Conservation (phyloP, 2,797 vertebrate species). For the Lepilemur ruficaudatus region DNA sequence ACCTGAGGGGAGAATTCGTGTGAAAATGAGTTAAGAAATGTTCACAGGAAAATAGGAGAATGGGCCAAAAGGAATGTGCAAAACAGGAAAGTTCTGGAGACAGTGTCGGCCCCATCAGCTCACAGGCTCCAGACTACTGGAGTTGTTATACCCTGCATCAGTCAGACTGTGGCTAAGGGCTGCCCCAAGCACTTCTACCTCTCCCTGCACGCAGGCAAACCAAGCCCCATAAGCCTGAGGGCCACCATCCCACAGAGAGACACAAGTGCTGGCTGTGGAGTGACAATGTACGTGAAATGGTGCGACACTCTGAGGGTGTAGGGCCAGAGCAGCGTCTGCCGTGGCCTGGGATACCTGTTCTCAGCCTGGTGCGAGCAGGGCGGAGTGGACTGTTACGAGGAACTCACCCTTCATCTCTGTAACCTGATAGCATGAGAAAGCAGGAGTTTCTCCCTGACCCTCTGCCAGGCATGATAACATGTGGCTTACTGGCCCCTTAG, state of each 20-base stretch:
- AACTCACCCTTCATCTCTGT: not conserved
- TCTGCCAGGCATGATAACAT: not conserved
- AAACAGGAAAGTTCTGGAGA: not conserved
- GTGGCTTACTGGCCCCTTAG: not conserved
- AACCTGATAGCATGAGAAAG: not conserved
- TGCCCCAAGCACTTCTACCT: not conserved
- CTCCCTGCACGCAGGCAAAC: not conserved
- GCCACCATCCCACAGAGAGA: not conserved
- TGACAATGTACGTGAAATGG: not conserved
- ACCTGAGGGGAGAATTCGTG: not conserved
- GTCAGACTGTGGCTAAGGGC: not conserved
- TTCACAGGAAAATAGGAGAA: not conserved
- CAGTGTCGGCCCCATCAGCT: not conserved
- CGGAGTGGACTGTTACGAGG: not conserved
- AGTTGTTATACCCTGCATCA: fast-evolving
- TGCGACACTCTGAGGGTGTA: not conserved
- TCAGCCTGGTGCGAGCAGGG: not conserved
- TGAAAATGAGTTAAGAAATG: not conserved
- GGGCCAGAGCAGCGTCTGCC: not conserved
- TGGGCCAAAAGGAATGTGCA: not conserved
- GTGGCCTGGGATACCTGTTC: not conserved
- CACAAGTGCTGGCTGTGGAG: not conserved
- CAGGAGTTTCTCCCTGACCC: not conserved
- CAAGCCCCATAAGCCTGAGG: not conserved
- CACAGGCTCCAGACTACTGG: not conserved